Base-by-base conservation (phyloP, 2,888 invertebrate species). In the Cylloceria caligata region DNA sequence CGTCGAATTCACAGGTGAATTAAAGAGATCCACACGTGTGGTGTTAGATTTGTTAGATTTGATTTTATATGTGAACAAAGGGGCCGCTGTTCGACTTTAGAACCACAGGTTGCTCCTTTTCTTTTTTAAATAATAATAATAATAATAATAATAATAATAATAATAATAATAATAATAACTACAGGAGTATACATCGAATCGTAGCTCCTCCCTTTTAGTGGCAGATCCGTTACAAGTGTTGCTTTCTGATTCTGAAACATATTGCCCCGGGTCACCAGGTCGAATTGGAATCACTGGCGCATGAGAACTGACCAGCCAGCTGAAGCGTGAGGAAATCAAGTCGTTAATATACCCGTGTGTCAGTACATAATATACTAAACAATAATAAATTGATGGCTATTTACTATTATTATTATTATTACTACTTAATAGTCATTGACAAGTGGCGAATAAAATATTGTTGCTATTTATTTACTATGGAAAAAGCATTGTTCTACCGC, bases 221-320 rank as follows among this genome's bases (percentile, higher is more conserved):
- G n/a, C 64, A 71, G 30, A 27, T 16, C 30, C 11, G 42, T 42
- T 24, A 52, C 64, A 9, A 62, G 30, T 62, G 24, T 24, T n/a
- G 27, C 19, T 71, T 52, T 64, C 34, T 24, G 77, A 62, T 55
- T 64, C 55, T 71, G 64, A 78, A 69, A 62, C 42, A 34, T 21
- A 49, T 64, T 47, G 73, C 73, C 30, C 73, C 68, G 52, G 79
- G 79, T 62, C 68, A 79, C 30, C 79, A 62, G 79, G 67, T 68
- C 62, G 49, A 79, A 62, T 52, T 62, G 42, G 62, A 73, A 60
- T 62, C 52, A 21, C 65, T 39, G 5, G 62, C n/a, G 62, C 73
- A 73, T 78, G 77, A 64, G 77, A 78, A 78, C 64, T 65, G 77
- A 65, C 64, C 77, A 34, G 24, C 55, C 64, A 62, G 52, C 64